Evolutionary conservation across 2,888 invertebrate species (phyloP), one percentile per base, ranked within the genome.

Genomic region (Agrotis segetum): DNA sequence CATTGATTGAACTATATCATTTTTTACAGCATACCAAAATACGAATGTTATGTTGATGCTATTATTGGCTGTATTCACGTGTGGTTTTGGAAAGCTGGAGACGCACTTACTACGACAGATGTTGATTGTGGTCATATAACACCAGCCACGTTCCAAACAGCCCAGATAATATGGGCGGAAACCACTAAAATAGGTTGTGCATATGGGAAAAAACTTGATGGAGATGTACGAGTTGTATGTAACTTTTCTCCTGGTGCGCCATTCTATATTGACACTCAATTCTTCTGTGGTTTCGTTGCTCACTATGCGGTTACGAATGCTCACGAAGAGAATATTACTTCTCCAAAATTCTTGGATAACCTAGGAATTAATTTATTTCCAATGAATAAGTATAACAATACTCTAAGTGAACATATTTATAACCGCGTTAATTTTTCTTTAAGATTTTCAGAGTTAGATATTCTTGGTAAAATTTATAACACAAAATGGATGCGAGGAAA

Each of bases 101-200:
- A 81, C 6, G 84, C 87, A 49, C 80, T 96, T 49, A 87, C 86
- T 11, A 64, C 72, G 34, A 92, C 87, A 24, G 95, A 95, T 77
- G 83, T 96, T 1, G 71, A 88, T 63, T 96, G 96, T 80, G 95
- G 95, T 2, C 92, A 92, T 69, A 88, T 91, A 17, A 86, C 91
- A 34, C 84, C 88, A 29, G 69, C 72, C 1, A 95, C 94, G 13
- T 94, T 87, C 75, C 88, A 89, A 63, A 92, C 95, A 53, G 92
- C 88, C 16, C 95, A 96, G 75, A 78, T 96, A 50, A 67, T 96
- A 55, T 95, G 95, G 95, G 95, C 95, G 4, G 86, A 90, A 24
- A 95, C 95, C 6, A 85, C 83, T 67, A 94, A 94, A 91, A 88
- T 96, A 21, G 96, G 96, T 60, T 96, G 96, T 85, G 95, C 95